Evolutionary conservation across 2,797 vertebrate genomes (phyloP).

Genomic region (Enteromius argenteus): DNA sequence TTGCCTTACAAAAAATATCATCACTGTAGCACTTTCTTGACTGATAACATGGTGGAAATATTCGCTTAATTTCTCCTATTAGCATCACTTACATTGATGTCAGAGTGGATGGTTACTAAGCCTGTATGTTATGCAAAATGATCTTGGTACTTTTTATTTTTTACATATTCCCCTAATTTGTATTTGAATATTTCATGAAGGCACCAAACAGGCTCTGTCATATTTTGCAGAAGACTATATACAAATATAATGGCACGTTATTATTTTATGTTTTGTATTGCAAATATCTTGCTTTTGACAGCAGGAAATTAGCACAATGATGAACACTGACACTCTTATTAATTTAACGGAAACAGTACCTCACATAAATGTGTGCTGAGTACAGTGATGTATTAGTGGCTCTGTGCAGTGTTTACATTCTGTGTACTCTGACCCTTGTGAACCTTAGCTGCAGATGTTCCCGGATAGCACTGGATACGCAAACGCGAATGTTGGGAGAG

Average conservation of each 20-base stretch:
- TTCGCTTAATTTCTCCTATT: not conserved
- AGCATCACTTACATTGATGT: not conserved
- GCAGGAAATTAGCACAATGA: not conserved
- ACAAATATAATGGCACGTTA: not conserved
- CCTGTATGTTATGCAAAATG: not conserved
- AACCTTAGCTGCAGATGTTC: slow-evolving; percentile 53
- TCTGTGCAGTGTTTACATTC: slow-evolving; percentile 57
- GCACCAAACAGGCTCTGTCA: not conserved
- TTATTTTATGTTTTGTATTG: not conserved
- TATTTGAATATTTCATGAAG: not conserved
- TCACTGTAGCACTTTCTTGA: not conserved
- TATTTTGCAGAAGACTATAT: not conserved
- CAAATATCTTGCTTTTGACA: not conserved
- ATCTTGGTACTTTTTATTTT: not conserved
- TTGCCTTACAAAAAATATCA: not conserved
- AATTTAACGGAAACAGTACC: not conserved
- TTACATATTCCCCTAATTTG: not conserved
- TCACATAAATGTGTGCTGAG: not conserved
- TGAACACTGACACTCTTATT: not conserved
- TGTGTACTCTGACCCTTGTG: slow-evolving; percentile 50
- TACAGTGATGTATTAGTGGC: slow-evolving; percentile 32
- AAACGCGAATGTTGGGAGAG: slow-evolving; percentile 37
- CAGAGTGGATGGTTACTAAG: not conserved
- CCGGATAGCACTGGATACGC: slow-evolving; percentile 53
- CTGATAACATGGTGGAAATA: not conserved